phyloP scores from a whole-genome alignment of 2,113 vertebrate genomes.

The Burhinus oedicnemus region DNA sequence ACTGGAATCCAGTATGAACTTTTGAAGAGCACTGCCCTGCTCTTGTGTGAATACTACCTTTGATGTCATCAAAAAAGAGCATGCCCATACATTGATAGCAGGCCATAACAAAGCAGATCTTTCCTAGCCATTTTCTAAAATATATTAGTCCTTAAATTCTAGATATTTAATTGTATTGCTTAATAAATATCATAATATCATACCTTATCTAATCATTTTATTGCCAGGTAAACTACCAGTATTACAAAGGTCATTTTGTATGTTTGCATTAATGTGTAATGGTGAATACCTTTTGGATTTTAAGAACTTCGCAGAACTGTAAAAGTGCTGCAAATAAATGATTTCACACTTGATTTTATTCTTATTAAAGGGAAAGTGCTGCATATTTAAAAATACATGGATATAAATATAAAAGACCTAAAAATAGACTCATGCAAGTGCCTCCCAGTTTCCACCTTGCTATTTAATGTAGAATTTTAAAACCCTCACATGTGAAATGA shows the following conservation, averaged over 20 bases:
- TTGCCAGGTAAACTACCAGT: neutral
- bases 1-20: neutral
- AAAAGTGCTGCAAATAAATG: conserved; percentile 61
- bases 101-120: neutral
- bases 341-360: conserved; percentile 63
- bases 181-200: conserved; percentile 6
- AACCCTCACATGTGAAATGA: conserved; percentile 46
- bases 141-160: neutral
- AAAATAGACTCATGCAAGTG: conserved; percentile 61
- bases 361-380: conserved; percentile 54
- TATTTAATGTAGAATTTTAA: conserved; percentile 63
- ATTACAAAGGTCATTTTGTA: conserved; percentile 4
- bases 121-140: neutral
- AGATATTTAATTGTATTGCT: neutral
- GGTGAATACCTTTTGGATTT: conserved; percentile 2
- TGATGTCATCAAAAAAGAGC: neutral
- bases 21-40: neutral
- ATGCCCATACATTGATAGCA: neutral
- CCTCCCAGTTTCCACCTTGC: conserved; percentile 19
- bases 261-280: neutral
- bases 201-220: neutral
- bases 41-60: neutral
- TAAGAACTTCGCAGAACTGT: conserved; percentile 41
- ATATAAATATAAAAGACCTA: conserved; percentile 43
- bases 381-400: conserved; percentile 41